These are phyloP conservation scores for Caerostris extrusa DNA, from an alignment of 1,140 invertebrate species.

Conservation along the genomic window DNA sequence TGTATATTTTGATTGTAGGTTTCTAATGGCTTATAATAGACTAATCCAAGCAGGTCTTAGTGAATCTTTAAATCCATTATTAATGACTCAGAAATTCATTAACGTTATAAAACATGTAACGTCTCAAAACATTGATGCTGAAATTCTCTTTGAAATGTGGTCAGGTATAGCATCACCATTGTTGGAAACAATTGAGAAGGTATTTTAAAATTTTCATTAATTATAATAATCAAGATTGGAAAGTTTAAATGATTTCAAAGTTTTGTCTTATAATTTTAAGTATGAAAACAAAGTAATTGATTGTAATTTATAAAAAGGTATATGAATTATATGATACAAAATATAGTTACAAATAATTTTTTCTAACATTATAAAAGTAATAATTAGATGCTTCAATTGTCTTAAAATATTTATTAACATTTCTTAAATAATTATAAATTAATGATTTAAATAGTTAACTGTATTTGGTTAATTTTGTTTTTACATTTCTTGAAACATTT, in stretches of 20 bases:
- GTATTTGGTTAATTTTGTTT: background rate
- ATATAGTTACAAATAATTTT: no score
- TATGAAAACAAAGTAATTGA: no score
- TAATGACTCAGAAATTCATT: slow-evolving; percentile 46
- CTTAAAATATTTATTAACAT: no score
- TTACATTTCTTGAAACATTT: background rate
- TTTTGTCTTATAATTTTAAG: no score
- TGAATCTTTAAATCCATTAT: slow-evolving; percentile 63
- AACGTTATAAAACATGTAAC: slow-evolving; percentile 22
- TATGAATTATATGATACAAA: no score
- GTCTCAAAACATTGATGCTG: slow-evolving; percentile 18
- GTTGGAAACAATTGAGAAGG: slow-evolving; percentile 59
- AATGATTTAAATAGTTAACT: background rate
- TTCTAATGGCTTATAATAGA: slow-evolving; percentile 47
- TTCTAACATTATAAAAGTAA: no score
- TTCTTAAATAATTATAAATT: no score
- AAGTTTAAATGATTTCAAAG: no score
- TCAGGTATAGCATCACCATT: slow-evolving; percentile 64
- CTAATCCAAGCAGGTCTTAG: slow-evolving; percentile 47
- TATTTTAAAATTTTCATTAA: background rate
- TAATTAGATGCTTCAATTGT: no score
- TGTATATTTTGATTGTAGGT: slow-evolving; percentile 15
- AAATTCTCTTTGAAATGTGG: slow-evolving; percentile 62
- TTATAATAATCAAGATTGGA: no score
- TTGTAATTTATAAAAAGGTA: no score